phyloP scores from a whole-genome alignment of 2,888 invertebrate genomes.

The Smittia aterrima region DNA sequence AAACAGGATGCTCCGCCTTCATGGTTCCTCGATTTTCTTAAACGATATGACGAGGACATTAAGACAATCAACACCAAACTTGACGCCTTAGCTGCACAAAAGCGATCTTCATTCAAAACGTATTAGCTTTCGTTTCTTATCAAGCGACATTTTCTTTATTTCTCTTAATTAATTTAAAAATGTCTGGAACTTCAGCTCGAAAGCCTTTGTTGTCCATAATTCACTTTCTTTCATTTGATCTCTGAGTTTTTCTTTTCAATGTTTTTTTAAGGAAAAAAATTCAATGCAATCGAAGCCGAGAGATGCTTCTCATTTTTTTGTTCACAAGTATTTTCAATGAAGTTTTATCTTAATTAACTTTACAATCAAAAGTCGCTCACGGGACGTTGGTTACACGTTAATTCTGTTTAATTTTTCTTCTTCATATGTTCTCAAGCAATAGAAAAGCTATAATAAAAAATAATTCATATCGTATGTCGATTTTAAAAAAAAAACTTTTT shows the following conservation, averaged over 20 bases:
- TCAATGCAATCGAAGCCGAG: background rate
- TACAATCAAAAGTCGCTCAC: background rate
- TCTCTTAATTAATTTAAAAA: constrained; percentile 30
- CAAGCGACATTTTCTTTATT: constrained; percentile 37
- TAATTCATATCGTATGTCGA: constrained; percentile 2
- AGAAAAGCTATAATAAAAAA: constrained; percentile 26
- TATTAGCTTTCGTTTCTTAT: constrained; percentile 4
- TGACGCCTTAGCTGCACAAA: no score
- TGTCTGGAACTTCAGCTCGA: background rate
- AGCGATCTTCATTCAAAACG: background rate
- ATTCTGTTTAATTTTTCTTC: no score
- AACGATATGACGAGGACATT: background rate
- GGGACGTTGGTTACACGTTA: no score
- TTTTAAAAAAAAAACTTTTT: background rate
- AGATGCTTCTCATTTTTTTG: background rate
- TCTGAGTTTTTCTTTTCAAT: constrained; percentile 24
- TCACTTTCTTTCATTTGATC: constrained; percentile 24
- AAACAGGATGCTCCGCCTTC: background rate
- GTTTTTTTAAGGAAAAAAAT: constrained; percentile 16
- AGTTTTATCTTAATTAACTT: background rate
- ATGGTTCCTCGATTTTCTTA: constrained; percentile 10
- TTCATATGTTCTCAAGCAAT: no score
- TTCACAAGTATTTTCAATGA: constrained; percentile 10
- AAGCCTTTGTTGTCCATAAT: no score
- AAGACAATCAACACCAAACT: background rate